phyloP scores from a whole-genome alignment of 2,113 vertebrate genomes.

The Mungos mungo region DNA sequence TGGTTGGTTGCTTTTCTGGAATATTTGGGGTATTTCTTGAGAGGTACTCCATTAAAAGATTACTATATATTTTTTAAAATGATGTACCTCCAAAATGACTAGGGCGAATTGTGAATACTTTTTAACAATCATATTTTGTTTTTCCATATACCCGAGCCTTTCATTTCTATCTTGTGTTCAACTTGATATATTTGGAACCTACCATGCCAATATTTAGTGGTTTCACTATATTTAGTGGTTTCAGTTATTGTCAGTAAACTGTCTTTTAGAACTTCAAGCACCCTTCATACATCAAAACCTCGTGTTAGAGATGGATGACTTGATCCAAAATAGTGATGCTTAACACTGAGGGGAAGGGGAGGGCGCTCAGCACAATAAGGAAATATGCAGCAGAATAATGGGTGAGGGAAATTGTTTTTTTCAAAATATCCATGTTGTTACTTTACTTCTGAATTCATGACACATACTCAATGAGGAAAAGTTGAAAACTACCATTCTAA shows the following conservation, averaged over 20 bases:
- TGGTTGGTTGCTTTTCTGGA: not conserved
- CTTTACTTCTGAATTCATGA: not conserved
- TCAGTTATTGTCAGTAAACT: not conserved
- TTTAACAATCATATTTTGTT: not conserved
- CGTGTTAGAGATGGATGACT: not conserved
- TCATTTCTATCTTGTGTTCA: not conserved
- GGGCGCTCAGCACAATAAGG: not conserved
- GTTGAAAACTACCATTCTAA: not conserved
- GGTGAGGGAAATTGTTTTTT: not conserved
- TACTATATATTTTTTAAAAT: not conserved
- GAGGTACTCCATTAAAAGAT: not conserved
- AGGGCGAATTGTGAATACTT: not conserved
- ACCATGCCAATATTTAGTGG: not conserved
- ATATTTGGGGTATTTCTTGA: not conserved
- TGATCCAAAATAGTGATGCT: not conserved
- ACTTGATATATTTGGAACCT: not conserved
- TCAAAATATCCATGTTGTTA: not conserved
- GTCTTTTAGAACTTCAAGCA: not conserved
- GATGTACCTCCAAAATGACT: not conserved
- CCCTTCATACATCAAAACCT: not conserved
- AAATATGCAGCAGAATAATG: not conserved
- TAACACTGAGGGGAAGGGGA: not conserved
- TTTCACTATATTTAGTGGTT: not conserved
- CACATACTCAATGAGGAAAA: not conserved
- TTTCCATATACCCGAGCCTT: not conserved